Evolutionary conservation across 2,113 vertebrate species (phyloP).

Genomic region (Eptesicus fuscus): DNA sequence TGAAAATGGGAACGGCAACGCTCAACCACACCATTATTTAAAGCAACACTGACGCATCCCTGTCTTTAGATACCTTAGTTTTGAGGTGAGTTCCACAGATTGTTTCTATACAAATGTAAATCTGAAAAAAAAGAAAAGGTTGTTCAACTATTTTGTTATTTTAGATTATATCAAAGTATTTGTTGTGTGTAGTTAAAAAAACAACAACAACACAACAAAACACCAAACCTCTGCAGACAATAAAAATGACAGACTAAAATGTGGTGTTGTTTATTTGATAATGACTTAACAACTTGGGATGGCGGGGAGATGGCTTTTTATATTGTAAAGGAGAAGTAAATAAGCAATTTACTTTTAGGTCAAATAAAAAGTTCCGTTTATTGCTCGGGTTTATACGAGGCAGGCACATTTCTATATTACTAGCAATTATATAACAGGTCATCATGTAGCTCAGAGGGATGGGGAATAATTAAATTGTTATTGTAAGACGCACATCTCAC

Average conservation of each 20-base stretch:
- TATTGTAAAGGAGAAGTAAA: conserved; percentile 38
- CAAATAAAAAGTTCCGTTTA: conserved; percentile 47
- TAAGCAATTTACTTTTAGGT: conserved; percentile 54
- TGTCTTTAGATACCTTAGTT: conserved; percentile 71
- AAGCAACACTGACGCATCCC: conserved; percentile 60
- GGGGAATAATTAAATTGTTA: conserved; percentile 69
- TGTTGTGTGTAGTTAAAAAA: conserved; percentile 79
- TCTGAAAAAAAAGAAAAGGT: conserved; percentile 81
- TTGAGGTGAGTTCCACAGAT: conserved; percentile 74
- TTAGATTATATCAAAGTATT: conserved; percentile 84
- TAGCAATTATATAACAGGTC: conserved; percentile 67
- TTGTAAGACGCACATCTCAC: conserved; percentile 58
- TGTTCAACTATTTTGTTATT: conserved; percentile 88
- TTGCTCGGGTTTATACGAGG: conserved; percentile 38
- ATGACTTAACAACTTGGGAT: background rate
- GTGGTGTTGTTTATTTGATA: conserved; percentile 11
- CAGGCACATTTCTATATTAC: conserved; percentile 52
- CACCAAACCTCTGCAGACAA: conserved; percentile 74
- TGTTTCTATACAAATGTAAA: conserved; percentile 85
- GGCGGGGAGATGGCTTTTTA: conserved; percentile 32
- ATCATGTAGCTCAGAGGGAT: conserved; percentile 65
- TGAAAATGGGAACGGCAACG: conserved; percentile 71
- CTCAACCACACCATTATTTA: conserved; percentile 71
- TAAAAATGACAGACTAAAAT: conserved; percentile 76
- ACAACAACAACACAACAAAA: background rate